Percentiles rank a stretch among this genome's conserved stretches.
Evolutionary conservation across 2,113 vertebrate species (phyloP).

Genomic region (Amazona guildingii): DNA sequence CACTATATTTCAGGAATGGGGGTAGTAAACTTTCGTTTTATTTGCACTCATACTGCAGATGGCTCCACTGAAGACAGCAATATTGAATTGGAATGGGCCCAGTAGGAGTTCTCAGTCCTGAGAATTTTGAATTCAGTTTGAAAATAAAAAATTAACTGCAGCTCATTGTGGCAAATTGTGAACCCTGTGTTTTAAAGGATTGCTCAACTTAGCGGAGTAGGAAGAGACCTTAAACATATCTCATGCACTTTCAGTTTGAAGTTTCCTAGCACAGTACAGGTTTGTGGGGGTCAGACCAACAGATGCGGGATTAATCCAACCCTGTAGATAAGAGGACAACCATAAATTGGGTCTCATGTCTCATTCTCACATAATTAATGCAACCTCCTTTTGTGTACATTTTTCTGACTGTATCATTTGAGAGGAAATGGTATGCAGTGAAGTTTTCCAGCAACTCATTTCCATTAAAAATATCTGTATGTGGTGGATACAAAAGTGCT

Average conservation of each 20-base stretch:
- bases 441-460: background rate
- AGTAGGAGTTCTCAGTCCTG: background rate
- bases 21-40: constrained; percentile 31
- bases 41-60: constrained; percentile 7
- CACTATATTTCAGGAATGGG: background rate
- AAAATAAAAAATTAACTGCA: background rate
- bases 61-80: background rate
- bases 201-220: background rate
- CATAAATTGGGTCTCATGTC: background rate
- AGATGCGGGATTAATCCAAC: background rate
- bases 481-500: background rate
- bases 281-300: background rate
- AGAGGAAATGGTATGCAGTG: background rate
- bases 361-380: background rate
- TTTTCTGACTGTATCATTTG: background rate
- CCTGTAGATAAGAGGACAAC: background rate
- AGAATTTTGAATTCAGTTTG: background rate
- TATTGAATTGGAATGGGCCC: background rate
- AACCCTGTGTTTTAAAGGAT: background rate
- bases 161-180: background rate
- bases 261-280: background rate
- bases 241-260: background rate
- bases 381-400: background rate
- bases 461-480: background rate
- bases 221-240: background rate